These are phyloP conservation scores for Reticulitermes speratus DNA, from an alignment of 1,140 invertebrate species.

Conservation along the genomic window DNA sequence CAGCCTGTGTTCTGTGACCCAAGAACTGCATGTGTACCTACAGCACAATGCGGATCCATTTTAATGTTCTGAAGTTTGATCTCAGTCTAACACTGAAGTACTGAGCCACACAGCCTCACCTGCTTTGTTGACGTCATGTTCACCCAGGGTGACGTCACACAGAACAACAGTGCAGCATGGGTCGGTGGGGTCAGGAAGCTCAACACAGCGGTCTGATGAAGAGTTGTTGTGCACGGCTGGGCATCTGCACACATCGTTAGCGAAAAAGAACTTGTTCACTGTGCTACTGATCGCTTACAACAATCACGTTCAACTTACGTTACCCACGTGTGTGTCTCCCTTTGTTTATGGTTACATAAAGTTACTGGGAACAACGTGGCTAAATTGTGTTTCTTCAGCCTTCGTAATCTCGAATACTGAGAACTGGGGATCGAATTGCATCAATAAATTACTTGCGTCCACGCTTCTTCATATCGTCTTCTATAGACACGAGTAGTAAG, in stretches of 20 bases:
- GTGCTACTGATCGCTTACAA: background rate
- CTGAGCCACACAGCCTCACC: conserved; percentile 37
- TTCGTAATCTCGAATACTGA: too few species aligned
- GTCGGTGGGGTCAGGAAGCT: conserved; percentile 72
- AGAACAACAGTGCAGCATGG: conserved; percentile 79
- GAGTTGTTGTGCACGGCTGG: conserved; percentile 47
- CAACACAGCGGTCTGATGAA: conserved; percentile 65
- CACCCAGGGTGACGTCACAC: conserved; percentile 75
- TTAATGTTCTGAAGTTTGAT: too few species aligned
- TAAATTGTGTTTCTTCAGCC: too few species aligned
- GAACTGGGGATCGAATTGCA: too few species aligned
- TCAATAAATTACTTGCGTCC: too few species aligned
- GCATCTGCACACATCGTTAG: conserved; percentile 50
- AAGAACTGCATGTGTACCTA: too few species aligned
- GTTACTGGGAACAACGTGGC: too few species aligned
- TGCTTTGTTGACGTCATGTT: conserved; percentile 59
- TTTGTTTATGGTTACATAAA: background rate
- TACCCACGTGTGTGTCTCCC: background rate
- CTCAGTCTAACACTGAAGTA: too few species aligned
- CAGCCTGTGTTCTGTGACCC: too few species aligned
- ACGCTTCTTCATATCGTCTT: too few species aligned
- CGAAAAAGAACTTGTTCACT: background rate
- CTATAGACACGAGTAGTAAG: too few species aligned
- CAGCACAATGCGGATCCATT: too few species aligned
- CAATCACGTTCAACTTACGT: background rate